phyloP scores from a whole-genome alignment of 2,797 vertebrate genomes.

The Pseudochirops cupreus region DNA sequence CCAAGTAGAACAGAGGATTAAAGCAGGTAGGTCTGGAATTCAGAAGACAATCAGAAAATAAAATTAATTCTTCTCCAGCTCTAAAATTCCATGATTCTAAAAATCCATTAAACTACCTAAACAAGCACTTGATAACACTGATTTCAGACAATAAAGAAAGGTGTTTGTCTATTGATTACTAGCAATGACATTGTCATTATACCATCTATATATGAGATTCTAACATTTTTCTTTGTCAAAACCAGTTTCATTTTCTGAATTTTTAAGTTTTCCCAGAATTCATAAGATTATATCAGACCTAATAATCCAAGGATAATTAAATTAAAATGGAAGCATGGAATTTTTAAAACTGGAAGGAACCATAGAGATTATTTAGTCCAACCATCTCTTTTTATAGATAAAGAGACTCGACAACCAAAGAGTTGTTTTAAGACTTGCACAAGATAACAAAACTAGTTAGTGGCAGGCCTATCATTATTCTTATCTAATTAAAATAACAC shows the following conservation, averaged over 20 bases:
- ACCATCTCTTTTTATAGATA: conserved; percentile 46
- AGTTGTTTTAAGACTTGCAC: conserved; percentile 44
- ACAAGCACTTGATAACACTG: conserved; percentile 16
- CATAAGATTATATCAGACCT: conserved; percentile 54
- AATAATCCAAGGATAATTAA: conserved; percentile 40
- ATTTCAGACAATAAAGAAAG: conserved; percentile 29
- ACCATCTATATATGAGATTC: conserved; percentile 12
- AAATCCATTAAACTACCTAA: neutral
- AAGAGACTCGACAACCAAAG: conserved; percentile 39
- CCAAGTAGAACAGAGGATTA: conserved; percentile 81
- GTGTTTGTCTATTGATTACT: neutral
- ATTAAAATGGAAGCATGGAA: conserved; percentile 70
- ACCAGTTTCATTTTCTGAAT: conserved; percentile 2
- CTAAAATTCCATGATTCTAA: conserved; percentile 73
- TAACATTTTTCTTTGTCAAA: neutral
- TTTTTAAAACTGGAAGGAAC: conserved; percentile 71
- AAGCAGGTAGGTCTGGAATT: conserved; percentile 80
- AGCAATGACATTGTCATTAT: conserved; percentile 26
- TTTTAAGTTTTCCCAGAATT: conserved; percentile 60
- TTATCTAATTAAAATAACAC: conserved; percentile 3
- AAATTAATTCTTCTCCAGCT: conserved; percentile 75
- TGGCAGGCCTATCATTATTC: conserved; percentile 38
- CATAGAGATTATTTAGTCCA: conserved; percentile 60
- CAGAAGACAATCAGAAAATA: conserved; percentile 77
- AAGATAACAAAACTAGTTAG: conserved; percentile 19